A percentile compares a stretch with the other conserved stretches of the same genome.
Evolutionary conservation across 2,113 vertebrate genomes (phyloP).

Genomic region (Grantiella picta): DNA sequence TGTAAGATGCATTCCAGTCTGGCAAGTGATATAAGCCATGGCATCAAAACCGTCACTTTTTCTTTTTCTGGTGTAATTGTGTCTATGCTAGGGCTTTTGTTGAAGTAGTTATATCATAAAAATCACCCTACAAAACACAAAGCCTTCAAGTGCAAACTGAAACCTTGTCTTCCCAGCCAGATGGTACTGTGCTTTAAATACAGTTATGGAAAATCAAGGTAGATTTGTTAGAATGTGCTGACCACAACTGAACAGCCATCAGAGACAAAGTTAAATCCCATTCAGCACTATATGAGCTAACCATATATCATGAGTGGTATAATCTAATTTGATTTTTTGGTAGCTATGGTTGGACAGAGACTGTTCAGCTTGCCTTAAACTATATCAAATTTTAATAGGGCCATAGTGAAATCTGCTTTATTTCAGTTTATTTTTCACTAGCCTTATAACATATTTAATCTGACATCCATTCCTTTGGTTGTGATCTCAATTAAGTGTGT

Average conservation of each 20-base stretch:
- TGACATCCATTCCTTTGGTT: neutral
- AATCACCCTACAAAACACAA: neutral
- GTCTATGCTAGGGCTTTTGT: neutral
- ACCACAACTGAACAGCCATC: neutral
- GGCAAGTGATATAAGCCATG: neutral
- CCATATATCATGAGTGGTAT: neutral
- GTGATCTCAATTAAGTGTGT: neutral
- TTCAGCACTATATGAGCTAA: neutral
- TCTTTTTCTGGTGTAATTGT: neutral
- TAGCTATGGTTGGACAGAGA: neutral
- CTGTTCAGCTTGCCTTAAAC: neutral
- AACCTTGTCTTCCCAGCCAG: neutral
- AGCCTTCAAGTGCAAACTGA: neutral
- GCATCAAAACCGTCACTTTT: neutral
- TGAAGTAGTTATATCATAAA: slow-evolving; percentile 10
- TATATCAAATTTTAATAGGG: neutral
- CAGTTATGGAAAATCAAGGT: neutral
- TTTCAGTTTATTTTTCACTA: neutral
- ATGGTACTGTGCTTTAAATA: neutral
- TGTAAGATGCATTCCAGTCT: neutral
- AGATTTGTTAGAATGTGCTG: neutral
- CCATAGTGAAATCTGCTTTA: neutral
- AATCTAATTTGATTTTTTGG: neutral
- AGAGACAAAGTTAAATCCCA: neutral
- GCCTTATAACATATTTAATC: neutral